Evolutionary conservation across 2,113 vertebrate species (phyloP).

Genomic region (Strix uralensis): DNA sequence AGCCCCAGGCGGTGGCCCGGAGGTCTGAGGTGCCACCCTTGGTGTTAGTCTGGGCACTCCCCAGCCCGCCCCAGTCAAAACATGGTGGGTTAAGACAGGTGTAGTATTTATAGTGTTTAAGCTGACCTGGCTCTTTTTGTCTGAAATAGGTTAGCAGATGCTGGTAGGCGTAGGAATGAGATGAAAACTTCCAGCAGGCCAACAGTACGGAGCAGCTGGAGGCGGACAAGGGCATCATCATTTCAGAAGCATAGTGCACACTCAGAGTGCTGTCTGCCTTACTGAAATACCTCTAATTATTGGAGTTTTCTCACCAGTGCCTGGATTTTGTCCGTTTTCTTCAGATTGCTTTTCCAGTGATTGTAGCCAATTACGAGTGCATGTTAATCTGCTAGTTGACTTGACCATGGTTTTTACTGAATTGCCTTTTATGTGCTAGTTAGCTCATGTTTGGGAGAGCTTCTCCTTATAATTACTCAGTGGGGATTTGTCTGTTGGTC

Average conservation of each 20-base stretch:
- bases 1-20: not conserved
- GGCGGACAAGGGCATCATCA: not conserved
- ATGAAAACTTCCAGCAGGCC: slow-evolving; percentile 13
- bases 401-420: not conserved
- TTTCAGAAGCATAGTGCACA: not conserved
- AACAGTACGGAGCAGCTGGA: not conserved
- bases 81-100: not conserved
- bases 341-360: not conserved
- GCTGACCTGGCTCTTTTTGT: not conserved
- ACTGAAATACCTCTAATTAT: not conserved
- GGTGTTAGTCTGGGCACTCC: not conserved
- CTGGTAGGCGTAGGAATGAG: not conserved
- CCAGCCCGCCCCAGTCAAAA: not conserved
- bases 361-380: not conserved
- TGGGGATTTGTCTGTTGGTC: slow-evolving; percentile 2
- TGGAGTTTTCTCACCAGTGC: not conserved
- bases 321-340: not conserved
- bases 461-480: slow-evolving; percentile 22
- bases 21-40: not conserved
- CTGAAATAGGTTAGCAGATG: not conserved
- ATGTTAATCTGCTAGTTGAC: slow-evolving; percentile 28
- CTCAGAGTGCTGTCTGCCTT: not conserved
- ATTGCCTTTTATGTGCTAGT: not conserved
- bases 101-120: not conserved
- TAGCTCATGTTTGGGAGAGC: slow-evolving; percentile 19